Conservation (phyloP, 2,797 vertebrate genomes). For the Echeneis naucrates region DNA sequence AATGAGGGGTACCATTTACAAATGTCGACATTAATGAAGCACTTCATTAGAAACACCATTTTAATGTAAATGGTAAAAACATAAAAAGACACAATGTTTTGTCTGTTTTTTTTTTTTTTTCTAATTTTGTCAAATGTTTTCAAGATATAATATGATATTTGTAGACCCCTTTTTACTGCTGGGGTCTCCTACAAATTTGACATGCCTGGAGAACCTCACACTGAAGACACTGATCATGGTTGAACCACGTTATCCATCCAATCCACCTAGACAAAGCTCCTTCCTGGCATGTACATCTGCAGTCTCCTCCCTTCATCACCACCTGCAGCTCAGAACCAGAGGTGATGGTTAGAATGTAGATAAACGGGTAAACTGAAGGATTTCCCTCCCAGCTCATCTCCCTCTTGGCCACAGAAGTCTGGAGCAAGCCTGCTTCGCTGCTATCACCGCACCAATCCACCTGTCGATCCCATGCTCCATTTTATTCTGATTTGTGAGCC, state of each 20-base stretch:
- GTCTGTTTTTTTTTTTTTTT: neutral
- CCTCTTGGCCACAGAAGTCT: neutral
- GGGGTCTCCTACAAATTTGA: too few relatives aligned
- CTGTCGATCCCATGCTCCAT: neutral
- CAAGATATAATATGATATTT: neutral
- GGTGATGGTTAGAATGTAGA: neutral
- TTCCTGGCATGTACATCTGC: neutral
- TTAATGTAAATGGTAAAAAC: too few relatives aligned
- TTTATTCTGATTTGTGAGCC: neutral
- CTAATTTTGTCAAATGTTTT: too few relatives aligned
- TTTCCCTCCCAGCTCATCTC: neutral
- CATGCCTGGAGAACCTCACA: too few relatives aligned
- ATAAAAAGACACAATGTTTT: neutral
- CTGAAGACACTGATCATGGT: neutral
- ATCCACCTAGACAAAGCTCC: neutral
- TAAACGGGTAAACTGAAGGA: neutral
- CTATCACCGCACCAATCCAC: neutral
- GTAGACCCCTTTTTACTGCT: too few relatives aligned
- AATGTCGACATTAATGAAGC: too few relatives aligned
- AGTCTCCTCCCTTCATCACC: neutral
- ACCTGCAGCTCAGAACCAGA: neutral
- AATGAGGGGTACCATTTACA: neutral
- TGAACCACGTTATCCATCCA: neutral
- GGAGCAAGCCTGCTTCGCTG: neutral
- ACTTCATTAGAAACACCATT: too few relatives aligned